phyloP scores from a whole-genome alignment of 2,888 invertebrate genomes.

The Prenolepis imparis region DNA sequence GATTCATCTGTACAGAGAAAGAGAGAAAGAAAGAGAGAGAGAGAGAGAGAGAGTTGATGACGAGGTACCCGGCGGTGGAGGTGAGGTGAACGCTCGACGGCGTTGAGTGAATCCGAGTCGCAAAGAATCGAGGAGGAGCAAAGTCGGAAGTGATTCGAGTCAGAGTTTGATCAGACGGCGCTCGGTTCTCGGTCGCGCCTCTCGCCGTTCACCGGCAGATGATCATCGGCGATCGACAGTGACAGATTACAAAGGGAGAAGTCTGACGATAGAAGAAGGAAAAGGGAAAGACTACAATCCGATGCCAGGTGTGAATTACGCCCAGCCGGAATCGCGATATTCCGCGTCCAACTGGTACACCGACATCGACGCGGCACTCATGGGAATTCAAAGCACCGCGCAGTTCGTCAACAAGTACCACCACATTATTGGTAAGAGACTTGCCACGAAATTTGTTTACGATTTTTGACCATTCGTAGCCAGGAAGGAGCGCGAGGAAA shows the following conservation, averaged over 20 bases:
- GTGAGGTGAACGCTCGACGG: constrained; percentile 56
- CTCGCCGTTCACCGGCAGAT: not conserved
- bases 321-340: constrained; percentile 75
- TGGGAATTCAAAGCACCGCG: constrained; percentile 86
- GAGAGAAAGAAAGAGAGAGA: no score
- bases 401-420: constrained; percentile 86
- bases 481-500: not conserved
- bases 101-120: constrained; percentile 46
- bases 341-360: constrained; percentile 74
- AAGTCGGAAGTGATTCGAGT: constrained; percentile 63
- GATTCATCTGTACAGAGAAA: constrained; percentile 21
- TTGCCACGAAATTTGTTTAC: no score
- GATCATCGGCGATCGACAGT: constrained; percentile 44
- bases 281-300: constrained; percentile 54
- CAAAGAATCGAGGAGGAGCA: constrained; percentile 37
- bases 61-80: constrained; percentile 7
- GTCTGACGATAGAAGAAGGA: not conserved
- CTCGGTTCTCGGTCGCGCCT: not conserved
- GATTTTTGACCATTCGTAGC: no score
- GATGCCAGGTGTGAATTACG: constrained; percentile 79
- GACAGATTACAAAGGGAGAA: not conserved
- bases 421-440: constrained; percentile 82
- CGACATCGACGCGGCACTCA: constrained; percentile 83
- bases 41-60: constrained; percentile 3
- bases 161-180: constrained; percentile 63